Evolutionary conservation across 64 coral and sea anemone genomes (phyloP).

Genomic region (Actinia tenebrosa): DNA sequence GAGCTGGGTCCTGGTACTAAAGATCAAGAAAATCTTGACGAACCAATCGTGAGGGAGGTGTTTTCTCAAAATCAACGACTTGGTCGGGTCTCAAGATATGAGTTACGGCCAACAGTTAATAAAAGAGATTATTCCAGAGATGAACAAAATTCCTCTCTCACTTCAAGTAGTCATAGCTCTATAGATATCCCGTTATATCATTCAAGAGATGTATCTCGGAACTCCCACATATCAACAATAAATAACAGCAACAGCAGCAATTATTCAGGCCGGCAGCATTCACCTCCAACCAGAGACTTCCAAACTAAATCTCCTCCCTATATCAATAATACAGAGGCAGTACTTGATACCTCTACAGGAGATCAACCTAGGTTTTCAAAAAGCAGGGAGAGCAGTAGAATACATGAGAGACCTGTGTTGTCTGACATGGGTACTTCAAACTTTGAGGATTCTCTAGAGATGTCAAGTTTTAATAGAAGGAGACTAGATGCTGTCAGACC

Average conservation of each 20-base stretch:
- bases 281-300: slow-evolving; percentile 8
- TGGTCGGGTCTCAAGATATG: slow-evolving; percentile 75
- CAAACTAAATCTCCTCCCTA: slow-evolving; percentile 4
- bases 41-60: slow-evolving; percentile 48
- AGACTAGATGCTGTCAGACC: neutral
- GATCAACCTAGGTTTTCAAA: neutral
- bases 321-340: neutral
- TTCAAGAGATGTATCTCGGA: neutral
- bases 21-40: neutral
- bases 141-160: slow-evolving; percentile 16
- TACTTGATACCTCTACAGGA: neutral
- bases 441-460: slow-evolving; percentile 83
- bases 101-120: slow-evolving; percentile 48
- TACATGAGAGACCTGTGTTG: neutral
- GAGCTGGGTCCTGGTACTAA: slow-evolving; percentile 2
- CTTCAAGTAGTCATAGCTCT: slow-evolving; percentile 15
- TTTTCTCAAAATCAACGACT: slow-evolving; percentile 79
- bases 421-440: slow-evolving; percentile 12
- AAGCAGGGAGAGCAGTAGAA: slow-evolving; percentile 20
- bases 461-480: slow-evolving; percentile 17
- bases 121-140: slow-evolving; percentile 16
- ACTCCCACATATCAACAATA: neutral
- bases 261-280: neutral
- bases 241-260: neutral
- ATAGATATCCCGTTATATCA: neutral